Evolutionary conservation across 2,888 invertebrate species (phyloP).

Genomic region (Sipunculus nudus): DNA sequence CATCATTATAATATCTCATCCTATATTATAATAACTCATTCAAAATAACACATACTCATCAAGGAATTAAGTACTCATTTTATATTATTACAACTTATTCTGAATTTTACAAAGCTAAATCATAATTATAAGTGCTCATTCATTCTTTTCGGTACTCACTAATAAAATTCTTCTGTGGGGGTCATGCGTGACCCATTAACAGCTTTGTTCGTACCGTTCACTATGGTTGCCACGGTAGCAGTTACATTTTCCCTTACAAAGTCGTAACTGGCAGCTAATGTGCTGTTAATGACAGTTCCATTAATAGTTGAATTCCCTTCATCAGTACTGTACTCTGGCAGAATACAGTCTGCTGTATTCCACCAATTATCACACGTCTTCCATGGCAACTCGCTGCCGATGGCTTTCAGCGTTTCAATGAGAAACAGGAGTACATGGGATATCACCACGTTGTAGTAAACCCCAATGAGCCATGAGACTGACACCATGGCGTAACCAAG

Average conservation of each 20-base stretch:
- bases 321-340: constrained; percentile 18
- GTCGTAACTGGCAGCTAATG: too few relatives aligned
- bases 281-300: too few relatives aligned
- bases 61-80: too few relatives aligned
- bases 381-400: constrained; percentile 58
- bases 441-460: constrained; percentile 67
- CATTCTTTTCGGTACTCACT: constrained; percentile 77
- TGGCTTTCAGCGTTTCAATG: constrained; percentile 57
- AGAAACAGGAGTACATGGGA: constrained; percentile 63
- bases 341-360: constrained; percentile 64
- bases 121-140: too few relatives aligned
- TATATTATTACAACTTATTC: too few relatives aligned
- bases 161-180: constrained; percentile 92
- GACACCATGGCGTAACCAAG: constrained; percentile 64
- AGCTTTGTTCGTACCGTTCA: background rate
- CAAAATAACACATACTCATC: too few relatives aligned
- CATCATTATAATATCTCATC: too few relatives aligned
- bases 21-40: too few relatives aligned
- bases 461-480: constrained; percentile 59
- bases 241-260: too few relatives aligned
- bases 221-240: too few relatives aligned
- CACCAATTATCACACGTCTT: constrained; percentile 59
- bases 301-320: too few relatives aligned
- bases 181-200: constrained; percentile 69
- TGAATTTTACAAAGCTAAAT: too few relatives aligned